Base-by-base conservation (phyloP, 2,888 invertebrate species). In the Cryptocheilus praepositus region DNA sequence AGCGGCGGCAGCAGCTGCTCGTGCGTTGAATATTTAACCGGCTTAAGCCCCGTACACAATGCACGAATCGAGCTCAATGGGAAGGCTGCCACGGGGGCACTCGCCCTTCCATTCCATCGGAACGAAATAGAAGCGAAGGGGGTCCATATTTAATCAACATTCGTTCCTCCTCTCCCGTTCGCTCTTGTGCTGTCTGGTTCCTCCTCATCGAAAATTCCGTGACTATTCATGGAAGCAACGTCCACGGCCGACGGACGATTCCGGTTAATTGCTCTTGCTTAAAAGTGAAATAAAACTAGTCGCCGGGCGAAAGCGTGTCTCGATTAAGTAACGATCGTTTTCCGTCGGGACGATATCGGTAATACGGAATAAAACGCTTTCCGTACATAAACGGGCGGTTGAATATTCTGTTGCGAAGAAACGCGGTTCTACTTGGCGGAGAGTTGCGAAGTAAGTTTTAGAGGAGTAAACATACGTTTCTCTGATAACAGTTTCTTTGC, bases 21-120 rank as follows among this genome's bases (percentile, higher is more conserved):
- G 80, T 78, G 81, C 77, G 74, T 80, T 84, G 85, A 84, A 86
- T 86, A 84, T 85, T 86, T 85, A 81, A 83, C 77, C 73, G 75
- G 73, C 70, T 79, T 71, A 77, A 80, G 72, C 61, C 69, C 71
- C 74, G 56, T 73, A 66, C 77, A 80, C 82, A 81, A 82, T 82
- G 73, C 63, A 67, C 71, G 68, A 75, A 65, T 71, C 69, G 57
- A 51, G 67, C 28, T 71, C 54, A 73, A 80, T 61, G 65, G 70
- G 75, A 49, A 66, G 70, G 69, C 71, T 60, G 70, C 68, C 61
- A 60, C 70, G 58, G 73, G 58, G 65, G 61, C 25, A 21, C 59
- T 61, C 61, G 60, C 59, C 55, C 46, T 62, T 58, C 69, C 69
- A 45, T 58, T 56, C 60, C 57, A 61, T 67, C 72, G 70, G 73